Percentiles rank a stretch among this genome's conserved stretches.
These are phyloP conservation scores for Heliconius congener DNA, from an alignment of 1,140 invertebrate genomes.

Conservation along the genomic window DNA sequence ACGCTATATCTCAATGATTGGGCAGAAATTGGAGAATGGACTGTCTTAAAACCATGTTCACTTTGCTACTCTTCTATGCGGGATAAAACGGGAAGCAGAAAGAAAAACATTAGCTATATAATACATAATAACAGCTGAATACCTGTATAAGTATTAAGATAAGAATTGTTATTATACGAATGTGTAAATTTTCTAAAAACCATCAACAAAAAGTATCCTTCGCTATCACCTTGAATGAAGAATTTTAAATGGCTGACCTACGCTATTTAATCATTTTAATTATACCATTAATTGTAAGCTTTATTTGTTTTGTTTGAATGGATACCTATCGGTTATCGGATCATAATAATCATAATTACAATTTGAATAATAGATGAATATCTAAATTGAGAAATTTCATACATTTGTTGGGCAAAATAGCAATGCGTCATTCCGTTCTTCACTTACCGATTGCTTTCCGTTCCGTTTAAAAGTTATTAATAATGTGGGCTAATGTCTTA, in stretches of 20 bases:
- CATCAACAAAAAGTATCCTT: conserved; percentile 3
- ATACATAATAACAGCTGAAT: no score
- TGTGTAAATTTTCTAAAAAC: not conserved
- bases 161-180: not conserved
- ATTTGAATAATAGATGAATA: not conserved
- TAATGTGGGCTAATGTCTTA: no score
- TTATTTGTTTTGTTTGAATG: not conserved
- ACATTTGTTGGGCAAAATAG: not conserved
- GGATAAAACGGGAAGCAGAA: no score
- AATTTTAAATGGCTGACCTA: conserved; percentile 10
- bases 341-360: not conserved
- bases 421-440: not conserved
- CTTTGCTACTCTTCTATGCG: no score
- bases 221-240: conserved; percentile 1
- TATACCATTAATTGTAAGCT: not conserved
- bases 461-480: no score
- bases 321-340: not conserved
- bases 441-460: not conserved
- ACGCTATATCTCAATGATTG: no score
- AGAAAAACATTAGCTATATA: no score
- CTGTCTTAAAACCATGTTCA: no score
- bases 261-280: not conserved
- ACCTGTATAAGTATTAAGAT: not conserved
- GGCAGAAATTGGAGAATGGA: no score
- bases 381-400: not conserved